Conservation (phyloP, 2,888 invertebrate species). For the Buathra laborator region DNA sequence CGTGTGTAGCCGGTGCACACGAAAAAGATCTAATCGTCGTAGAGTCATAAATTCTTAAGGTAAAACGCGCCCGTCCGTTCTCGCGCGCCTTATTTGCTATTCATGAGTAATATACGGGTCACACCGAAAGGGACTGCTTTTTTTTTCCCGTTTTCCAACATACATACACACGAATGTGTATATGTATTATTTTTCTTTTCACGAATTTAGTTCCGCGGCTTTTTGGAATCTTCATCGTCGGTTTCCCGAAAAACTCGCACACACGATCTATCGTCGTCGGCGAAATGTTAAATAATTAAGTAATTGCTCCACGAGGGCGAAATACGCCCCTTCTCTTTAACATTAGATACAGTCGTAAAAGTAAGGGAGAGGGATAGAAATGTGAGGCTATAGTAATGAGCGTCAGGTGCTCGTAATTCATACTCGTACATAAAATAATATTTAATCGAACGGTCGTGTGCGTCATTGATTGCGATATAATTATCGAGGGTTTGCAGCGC, state of each 20-base stretch:
- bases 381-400: constrained; percentile 40
- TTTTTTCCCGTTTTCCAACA: constrained; percentile 8
- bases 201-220: background rate
- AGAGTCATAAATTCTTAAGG: constrained; percentile 62
- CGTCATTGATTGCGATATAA: constrained; percentile 61
- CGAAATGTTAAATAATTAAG: constrained; percentile 59
- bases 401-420: constrained; percentile 57
- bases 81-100: constrained; percentile 63
- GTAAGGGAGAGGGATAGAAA: background rate
- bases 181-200: background rate
- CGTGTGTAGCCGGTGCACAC: constrained; percentile 44
- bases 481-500: constrained; percentile 35
- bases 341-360: background rate
- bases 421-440: constrained; percentile 41
- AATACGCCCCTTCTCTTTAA: background rate
- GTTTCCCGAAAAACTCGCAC: background rate
- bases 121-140: constrained; percentile 16
- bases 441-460: constrained; percentile 34
- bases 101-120: constrained; percentile 61
- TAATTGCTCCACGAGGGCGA: constrained; percentile 27
- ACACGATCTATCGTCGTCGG: constrained; percentile 31
- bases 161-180: background rate
- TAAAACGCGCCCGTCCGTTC: constrained; percentile 42
- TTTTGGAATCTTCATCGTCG: background rate
- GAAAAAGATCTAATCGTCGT: constrained; percentile 63